Base-by-base conservation (phyloP, 2,797 vertebrate species). In the Coluber constrictor region DNA sequence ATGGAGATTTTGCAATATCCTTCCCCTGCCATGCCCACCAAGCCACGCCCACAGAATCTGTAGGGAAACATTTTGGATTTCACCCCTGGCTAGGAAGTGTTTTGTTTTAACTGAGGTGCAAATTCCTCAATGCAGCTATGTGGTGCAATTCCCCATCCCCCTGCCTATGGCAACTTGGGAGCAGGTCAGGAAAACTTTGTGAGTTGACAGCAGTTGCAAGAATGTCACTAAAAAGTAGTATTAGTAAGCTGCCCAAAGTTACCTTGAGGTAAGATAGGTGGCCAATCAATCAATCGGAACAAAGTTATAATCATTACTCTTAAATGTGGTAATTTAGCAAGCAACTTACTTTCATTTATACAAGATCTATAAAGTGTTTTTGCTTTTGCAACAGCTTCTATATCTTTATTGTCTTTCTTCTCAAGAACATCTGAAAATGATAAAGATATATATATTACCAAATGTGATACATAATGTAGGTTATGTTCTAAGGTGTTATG, bases 361-460 rank as follows among this genome's bases (percentile, higher is more conserved):
- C 99, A 99, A 0, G 99, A 99, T 95, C 97, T 98, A 96, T 99
- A 99, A 61, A 99, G 97, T 25, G 97, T 98, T 97, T 99, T 99
- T 83, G 99, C 99, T 97, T 99, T 99, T 96, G 97, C 97, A 95
- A 99, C 97, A 86, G 99, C 98, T 37, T 94, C n/a, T 87, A 97
- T 97, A 0, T 98, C 97, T 0, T 70, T 94, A 47, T 90, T 91
- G 91, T 97, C 96, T 20, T 96, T 92, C 57, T 95, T 95, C 47
- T 97, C 93, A 0, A 98, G 97, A 88, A 98, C 98, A 93, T 97
- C 98, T 98, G 96, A 92, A 98, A 98, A 47, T 25, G 92, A 55
- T 93, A 0, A 79, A 93, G 3, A 13, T 54, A 55, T 0, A 4
- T 10, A 4, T 20, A 90, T 56, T 57, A 25, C 9, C 5, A 88